phyloP scores from a whole-genome alignment of 2,888 invertebrate genomes.

The Pristionchus entomophagus region DNA sequence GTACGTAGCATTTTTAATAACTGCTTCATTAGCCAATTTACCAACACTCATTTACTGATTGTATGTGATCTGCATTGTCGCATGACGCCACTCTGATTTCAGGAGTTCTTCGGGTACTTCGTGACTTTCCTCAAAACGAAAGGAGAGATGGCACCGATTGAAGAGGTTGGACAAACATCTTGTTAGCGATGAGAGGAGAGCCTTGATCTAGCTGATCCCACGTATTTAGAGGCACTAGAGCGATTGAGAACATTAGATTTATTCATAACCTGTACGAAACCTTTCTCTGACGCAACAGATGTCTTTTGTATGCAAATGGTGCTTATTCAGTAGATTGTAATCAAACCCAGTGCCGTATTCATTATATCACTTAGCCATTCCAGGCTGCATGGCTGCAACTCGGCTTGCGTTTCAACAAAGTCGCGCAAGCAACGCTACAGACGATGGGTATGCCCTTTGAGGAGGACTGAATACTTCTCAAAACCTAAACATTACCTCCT shows the following conservation, averaged over 20 bases:
- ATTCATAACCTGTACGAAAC: too few species aligned
- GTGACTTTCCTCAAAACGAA: constrained; percentile 29
- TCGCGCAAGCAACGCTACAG: constrained; percentile 9
- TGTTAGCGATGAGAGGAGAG: background rate
- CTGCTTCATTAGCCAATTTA: too few species aligned
- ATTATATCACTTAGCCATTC: constrained; percentile 11
- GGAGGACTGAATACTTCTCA: background rate
- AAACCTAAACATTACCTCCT: too few species aligned
- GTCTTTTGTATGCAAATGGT: too few species aligned
- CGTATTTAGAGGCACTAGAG: too few species aligned
- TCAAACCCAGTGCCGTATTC: background rate
- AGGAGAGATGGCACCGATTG: constrained; percentile 25
- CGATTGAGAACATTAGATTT: too few species aligned
- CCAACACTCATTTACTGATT: too few species aligned
- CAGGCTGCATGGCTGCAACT: constrained; percentile 39
- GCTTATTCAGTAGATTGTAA: too few species aligned
- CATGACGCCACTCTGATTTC: background rate
- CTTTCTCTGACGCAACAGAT: too few species aligned
- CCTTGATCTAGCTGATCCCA: background rate
- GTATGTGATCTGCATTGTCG: too few species aligned
- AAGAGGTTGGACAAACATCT: constrained; percentile 40
- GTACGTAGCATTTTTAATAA: background rate
- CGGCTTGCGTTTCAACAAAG: background rate
- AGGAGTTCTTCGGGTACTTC: constrained; percentile 40
- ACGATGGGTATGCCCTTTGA: background rate